Conservation (phyloP, 1,140 invertebrate species). For the Uloborus diversus region DNA sequence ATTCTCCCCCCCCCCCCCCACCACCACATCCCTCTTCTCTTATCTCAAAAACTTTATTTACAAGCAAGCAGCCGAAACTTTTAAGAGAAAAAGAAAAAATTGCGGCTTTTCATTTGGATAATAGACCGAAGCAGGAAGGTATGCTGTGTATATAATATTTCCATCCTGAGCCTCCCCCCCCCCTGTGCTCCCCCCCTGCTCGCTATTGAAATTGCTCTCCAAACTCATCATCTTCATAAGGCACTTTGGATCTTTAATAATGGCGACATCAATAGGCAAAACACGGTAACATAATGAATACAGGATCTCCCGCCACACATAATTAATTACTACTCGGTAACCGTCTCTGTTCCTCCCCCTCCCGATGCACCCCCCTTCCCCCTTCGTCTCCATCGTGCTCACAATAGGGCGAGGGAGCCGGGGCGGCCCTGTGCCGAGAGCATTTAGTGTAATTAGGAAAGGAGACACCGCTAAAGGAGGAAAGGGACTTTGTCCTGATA, state of each 20-base stretch:
- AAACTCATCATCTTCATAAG: constrained; percentile 37
- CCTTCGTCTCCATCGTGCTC: neutral
- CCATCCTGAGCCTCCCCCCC: neutral
- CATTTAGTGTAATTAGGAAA: constrained; percentile 56
- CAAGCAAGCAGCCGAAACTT: neutral
- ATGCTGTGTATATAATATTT: constrained; percentile 26
- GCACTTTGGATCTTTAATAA: constrained; percentile 54
- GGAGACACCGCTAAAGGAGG: constrained; percentile 12
- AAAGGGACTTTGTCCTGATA: constrained; percentile 8
- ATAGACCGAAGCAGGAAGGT: constrained; percentile 12
- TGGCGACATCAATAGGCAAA: constrained; percentile 49
- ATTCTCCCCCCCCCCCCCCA: neutral
- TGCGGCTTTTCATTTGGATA: constrained; percentile 52
- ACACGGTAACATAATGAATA: constrained; percentile 51
- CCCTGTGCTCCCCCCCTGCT: neutral
- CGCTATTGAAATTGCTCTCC: neutral
- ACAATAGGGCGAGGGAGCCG: neutral
- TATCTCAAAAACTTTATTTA: constrained; percentile 37
- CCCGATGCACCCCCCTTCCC: neutral
- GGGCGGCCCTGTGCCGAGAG: neutral
- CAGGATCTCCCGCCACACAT: constrained; percentile 27
- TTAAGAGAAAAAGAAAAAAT: constrained; percentile 48
- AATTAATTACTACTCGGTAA: constrained; percentile 39
- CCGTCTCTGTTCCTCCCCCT: neutral
- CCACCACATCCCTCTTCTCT: neutral